Evolutionary conservation across 2,888 invertebrate genomes (phyloP).

Genomic region (Drosophila subquinaria): DNA sequence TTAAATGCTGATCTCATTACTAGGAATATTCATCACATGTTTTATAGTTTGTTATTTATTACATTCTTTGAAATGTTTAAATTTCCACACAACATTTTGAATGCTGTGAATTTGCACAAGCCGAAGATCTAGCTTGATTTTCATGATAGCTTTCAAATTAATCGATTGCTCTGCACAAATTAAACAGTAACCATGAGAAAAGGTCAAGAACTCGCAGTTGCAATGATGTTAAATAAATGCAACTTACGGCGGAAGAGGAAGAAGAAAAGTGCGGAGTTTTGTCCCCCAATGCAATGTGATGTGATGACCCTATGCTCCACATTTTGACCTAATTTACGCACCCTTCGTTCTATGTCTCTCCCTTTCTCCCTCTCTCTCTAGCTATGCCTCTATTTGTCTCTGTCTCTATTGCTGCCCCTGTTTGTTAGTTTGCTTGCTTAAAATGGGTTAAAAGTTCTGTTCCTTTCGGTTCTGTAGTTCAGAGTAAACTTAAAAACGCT

Average conservation of each 20-base stretch:
- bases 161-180: not conserved
- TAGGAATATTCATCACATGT: too few species aligned
- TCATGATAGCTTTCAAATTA: not conserved
- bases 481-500: conserved; percentile 52
- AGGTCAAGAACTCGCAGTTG: conserved; percentile 41
- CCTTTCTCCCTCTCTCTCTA: not conserved
- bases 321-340: conserved; percentile 67
- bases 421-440: conserved; percentile 63
- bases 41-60: too few species aligned
- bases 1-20: too few species aligned
- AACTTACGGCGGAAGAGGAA: conserved; percentile 32
- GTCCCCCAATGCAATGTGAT: conserved; percentile 36
- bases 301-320: conserved; percentile 32
- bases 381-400: too few species aligned
- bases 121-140: too few species aligned
- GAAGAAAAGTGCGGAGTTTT: not conserved
- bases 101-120: too few species aligned
- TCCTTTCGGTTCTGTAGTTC: conserved; percentile 23
- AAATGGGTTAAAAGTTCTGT: conserved; percentile 75
- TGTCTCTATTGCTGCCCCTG: conserved; percentile 28
- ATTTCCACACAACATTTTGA: too few species aligned
- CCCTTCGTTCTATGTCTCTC: conserved; percentile 4
- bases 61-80: too few species aligned
- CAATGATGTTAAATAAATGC: conserved; percentile 33
- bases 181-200: conserved; percentile 7